A percentile compares a stretch with the other conserved stretches of the same genome.
These are phyloP conservation scores for Platycercus adscitus DNA, from an alignment of 2,113 vertebrate genomes.

Conservation along the genomic window DNA sequence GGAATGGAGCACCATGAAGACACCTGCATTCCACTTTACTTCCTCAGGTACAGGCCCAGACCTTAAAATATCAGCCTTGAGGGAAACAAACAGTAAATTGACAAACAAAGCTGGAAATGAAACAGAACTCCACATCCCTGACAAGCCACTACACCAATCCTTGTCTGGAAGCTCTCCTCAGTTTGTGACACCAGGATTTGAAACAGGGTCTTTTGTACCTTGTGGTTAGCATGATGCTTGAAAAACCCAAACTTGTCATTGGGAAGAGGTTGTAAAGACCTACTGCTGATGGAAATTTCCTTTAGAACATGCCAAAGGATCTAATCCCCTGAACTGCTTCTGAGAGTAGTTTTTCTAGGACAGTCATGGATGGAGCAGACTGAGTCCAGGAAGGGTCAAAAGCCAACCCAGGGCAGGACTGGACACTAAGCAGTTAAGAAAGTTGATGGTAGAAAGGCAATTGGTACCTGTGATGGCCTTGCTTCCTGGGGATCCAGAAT, in stretches of 20 bases:
- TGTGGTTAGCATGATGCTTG: not conserved
- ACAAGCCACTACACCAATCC: not conserved
- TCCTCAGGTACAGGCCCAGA: not conserved
- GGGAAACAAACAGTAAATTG: not conserved
- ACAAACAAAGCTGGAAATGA: not conserved
- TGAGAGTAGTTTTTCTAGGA: not conserved
- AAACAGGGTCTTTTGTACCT: not conserved
- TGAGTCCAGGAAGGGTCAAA: not conserved
- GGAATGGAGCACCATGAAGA: not conserved
- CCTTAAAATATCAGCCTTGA: not conserved
- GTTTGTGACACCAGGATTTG: slow-evolving; percentile 57
- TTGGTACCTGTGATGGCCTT: slow-evolving; percentile 82
- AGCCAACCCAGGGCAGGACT: not conserved
- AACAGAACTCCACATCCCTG: not conserved
- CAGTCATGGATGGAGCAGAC: not conserved
- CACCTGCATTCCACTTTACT: not conserved
- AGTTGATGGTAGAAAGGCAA: not conserved
- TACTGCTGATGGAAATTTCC: not conserved
- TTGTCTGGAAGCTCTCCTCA: not conserved
- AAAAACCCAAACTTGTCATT: not conserved
- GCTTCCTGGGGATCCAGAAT: slow-evolving; percentile 78
- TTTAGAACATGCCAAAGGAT: not conserved
- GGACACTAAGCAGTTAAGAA: not conserved
- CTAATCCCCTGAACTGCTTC: not conserved
- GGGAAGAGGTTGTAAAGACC: not conserved